Evolutionary conservation across 2,797 vertebrate species (phyloP).

Genomic region (Sebastes taczanowskii): DNA sequence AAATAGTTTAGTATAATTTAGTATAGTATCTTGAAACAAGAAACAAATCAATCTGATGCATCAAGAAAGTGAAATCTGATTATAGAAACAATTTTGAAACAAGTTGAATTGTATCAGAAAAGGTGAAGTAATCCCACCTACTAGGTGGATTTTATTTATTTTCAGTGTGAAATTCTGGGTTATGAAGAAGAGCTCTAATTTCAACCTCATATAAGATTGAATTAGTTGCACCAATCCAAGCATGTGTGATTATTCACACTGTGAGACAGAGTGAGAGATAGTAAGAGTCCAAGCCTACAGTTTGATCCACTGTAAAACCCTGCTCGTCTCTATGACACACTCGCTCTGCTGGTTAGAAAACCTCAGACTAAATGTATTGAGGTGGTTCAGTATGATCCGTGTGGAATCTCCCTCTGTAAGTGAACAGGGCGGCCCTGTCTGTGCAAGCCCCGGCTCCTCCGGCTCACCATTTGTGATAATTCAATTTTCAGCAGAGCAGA

Average conservation of each 20-base stretch:
- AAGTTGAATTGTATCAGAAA: no score
- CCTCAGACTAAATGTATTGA: not conserved
- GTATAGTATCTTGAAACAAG: no score
- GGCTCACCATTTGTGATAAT: constrained; percentile 65
- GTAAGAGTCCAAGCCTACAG: not conserved
- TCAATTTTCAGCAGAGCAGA: constrained; percentile 60
- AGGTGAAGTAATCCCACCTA: no score
- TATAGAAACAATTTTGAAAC: no score
- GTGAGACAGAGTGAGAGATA: not conserved
- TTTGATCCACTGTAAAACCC: not conserved
- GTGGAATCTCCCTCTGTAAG: constrained; percentile 18
- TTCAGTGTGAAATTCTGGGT: not conserved
- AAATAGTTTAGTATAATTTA: no score
- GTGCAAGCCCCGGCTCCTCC: constrained; percentile 26
- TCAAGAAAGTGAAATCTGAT: no score
- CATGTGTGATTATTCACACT: not conserved
- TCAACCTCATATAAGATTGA: not conserved
- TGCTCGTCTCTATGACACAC: not conserved
- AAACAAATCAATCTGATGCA: no score
- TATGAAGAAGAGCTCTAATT: not conserved
- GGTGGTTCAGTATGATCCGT: not conserved
- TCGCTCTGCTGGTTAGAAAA: not conserved
- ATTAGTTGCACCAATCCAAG: not conserved
- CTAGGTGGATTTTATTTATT: no score
- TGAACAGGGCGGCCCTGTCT: constrained; percentile 20